Conservation (phyloP, 2,113 vertebrate species). For the Cettia cetti region DNA sequence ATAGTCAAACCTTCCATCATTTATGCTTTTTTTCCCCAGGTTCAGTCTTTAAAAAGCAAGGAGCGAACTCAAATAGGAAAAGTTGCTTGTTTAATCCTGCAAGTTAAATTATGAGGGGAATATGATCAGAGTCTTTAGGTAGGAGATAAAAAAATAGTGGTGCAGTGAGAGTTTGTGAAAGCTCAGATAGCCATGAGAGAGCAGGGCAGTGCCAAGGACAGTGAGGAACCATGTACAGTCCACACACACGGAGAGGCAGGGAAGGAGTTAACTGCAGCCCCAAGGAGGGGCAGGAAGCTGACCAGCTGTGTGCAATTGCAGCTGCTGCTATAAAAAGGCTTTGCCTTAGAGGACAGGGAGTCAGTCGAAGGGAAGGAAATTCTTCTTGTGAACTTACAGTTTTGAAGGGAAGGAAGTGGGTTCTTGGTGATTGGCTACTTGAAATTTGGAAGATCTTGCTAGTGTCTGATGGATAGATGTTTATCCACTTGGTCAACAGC, state of each 20-base stretch:
- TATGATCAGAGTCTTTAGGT: not conserved
- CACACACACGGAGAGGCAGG: accelerated
- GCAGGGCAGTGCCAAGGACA: not conserved
- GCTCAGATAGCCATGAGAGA: not conserved
- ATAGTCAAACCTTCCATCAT: not conserved
- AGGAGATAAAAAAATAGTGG: not conserved
- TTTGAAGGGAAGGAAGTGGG: slow-evolving; percentile 39
- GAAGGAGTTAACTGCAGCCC: slow-evolving; percentile 33
- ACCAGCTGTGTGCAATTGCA: slow-evolving; percentile 55
- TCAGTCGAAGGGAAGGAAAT: slow-evolving; percentile 54
- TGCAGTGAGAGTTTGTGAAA: not conserved
- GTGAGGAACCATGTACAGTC: no score
- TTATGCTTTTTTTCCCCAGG: not conserved
- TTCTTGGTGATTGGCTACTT: not conserved
- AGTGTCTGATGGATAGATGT: not conserved
- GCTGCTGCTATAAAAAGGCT: slow-evolving; percentile 63
- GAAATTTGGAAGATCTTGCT: not conserved
- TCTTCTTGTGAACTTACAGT: not conserved
- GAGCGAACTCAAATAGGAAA: not conserved
- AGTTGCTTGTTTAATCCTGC: not conserved
- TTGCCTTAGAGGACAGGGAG: slow-evolving; percentile 21
- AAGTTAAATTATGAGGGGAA: not conserved
- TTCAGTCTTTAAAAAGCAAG: not conserved
- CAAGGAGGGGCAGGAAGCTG: slow-evolving; percentile 48
- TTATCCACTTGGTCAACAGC: not conserved